Evolutionary conservation across 37 sponge, comb jelly and placozoan genomes (phyloP), one percentile per base, ranked within the genome.

Genomic region (Cliona cf. orientalis): DNA sequence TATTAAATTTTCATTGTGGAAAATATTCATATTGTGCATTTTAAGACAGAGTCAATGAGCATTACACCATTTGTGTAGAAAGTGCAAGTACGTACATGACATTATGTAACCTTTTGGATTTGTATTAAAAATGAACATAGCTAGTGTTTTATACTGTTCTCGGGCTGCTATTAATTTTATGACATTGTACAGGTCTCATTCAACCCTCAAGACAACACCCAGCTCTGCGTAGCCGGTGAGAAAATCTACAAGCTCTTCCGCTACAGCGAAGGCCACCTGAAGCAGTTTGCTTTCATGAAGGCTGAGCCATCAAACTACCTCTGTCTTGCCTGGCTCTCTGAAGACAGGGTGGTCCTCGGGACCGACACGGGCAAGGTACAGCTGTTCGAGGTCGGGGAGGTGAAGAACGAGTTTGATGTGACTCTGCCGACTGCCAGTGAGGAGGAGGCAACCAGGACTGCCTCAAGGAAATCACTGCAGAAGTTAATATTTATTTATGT

Each of bases 121-220:
- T n/a, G n/a, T n/a, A n/a, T n/a, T n/a, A n/a, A n/a, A n/a, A n/a
- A n/a, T n/a, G n/a, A n/a, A n/a, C n/a, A n/a, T n/a, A n/a, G n/a
- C n/a, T n/a, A 61, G 7, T 6, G 28, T 17, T 5, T 5, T 6
- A 61, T 31, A 61, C 62, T 31, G 28, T 61, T 23, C 23, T 61
- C 7, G 28, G 5, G 25, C 60, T 77, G 22, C 69, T 26, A 66
- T 17, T 26, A n/a, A 66, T 40, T 2, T 55, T 33, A 2, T 29
- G n/a, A n/a, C n/a, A n/a, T n/a, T 56, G 11, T 2, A 21, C 79
- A 98, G 97, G 94, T 98, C 12, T 89, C 97, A n/a, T 98, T 98
- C 92, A 98, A 93, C 70, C 99, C 97, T 35, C 74, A 89, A 49
- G 99, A 98, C 91, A 98, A 98, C 82, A 91, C 99, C 26, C 94